Evolutionary conservation across 1,140 invertebrate species (phyloP), one percentile per base, ranked within the genome.

Genomic region (Drosophila oshimai): DNA sequence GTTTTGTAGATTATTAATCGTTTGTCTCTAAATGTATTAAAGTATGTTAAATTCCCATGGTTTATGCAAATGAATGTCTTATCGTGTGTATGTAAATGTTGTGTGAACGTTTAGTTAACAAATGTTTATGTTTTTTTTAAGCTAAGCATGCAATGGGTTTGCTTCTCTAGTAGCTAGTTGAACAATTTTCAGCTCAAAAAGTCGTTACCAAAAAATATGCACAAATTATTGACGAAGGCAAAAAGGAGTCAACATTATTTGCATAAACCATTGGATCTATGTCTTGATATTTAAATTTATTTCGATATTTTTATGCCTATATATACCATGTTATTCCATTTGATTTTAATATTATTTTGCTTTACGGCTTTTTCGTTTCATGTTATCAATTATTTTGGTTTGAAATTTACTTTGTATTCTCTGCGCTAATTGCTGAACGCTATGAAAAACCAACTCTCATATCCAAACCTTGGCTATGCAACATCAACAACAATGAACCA

Each of bases 181-280:
- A 13, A 41, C 28, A 79, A 47, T 54, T 87, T 87, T 88, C 73
- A 88, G 81, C 77, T 76, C 68, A 88, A 87, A 88, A 88, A 71
- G 53, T 87, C 77, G 77, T 81, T 76, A 83, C 77, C 77, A 87
- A 89, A 87, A 87, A 87, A 87, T 87, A 87, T 87, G 81, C 81
- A 88, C 81, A 87, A 74, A 74, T 74, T 47, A 62, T 73, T 67
- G 60, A 72, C 33, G 60, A 57, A 70, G 47, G 64, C 31, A 47
- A 58, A 67, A 64, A 54, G 42, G 69, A 71, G 45, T 76, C 65
- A 68, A 75, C 62, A 84, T 80, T 89, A 70, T 89, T 90, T 90
- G 89, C 89, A 90, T 90, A 90, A 90, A 90, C 89, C 89, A 90
- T 90, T 90, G 89, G 89, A 86, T 62, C 41, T 78, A 68, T 83